A percentile compares a stretch with the other conserved stretches of the same genome.
Conservation (phyloP, 2,113 vertebrate genomes). For the Gallinago paraguaiae region DNA sequence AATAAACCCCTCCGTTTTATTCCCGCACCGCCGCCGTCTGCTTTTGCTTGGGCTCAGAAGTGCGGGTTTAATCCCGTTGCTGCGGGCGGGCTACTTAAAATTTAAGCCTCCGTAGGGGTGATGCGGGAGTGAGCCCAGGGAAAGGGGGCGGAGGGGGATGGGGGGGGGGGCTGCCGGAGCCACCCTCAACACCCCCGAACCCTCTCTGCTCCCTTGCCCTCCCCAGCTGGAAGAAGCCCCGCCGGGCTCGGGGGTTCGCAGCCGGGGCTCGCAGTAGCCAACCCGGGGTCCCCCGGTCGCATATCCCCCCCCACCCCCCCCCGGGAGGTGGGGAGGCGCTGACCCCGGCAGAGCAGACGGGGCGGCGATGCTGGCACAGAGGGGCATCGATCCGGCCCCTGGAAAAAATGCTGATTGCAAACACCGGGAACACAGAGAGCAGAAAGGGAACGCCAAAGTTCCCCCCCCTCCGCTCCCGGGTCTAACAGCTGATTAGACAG, state of each 20-base stretch:
- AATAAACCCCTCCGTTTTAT: rapidly evolving
- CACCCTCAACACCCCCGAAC: rapidly evolving
- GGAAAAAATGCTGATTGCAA: not conserved
- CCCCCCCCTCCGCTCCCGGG: not conserved
- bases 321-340: no score
- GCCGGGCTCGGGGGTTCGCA: not conserved
- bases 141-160: not conserved
- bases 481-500: not conserved
- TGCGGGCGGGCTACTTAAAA: not conserved
- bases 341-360: not conserved
- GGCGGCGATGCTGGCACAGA: not conserved
- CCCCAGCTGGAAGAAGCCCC: not conserved
- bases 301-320: not conserved
- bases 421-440: rapidly evolving
- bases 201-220: not conserved
- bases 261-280: not conserved
- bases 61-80: not conserved
- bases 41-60: not conserved
- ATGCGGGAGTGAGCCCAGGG: not conserved
- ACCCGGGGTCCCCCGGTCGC: not conserved
- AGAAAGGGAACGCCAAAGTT: not conserved
- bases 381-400: not conserved
- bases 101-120: rapidly evolving
- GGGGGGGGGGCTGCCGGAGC: not conserved
- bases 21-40: no score